Evolutionary conservation across 37 sponge, comb jelly and placozoan species (phyloP).

Genomic region (Agelas oroides): DNA sequence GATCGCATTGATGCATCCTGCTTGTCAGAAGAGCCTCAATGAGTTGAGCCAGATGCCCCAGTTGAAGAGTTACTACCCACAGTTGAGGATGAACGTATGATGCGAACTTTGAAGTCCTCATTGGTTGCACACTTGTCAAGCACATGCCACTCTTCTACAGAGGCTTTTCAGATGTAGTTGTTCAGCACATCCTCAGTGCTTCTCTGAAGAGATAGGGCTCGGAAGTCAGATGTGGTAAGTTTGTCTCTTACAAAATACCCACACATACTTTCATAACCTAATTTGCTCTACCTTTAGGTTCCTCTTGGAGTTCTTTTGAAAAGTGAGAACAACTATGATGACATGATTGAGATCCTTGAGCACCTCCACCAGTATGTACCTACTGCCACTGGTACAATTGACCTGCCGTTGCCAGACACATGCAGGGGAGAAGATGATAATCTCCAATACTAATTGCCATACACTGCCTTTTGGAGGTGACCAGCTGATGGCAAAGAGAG

Average conservation of each 20-base stretch:
- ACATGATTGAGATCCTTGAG: slow-evolving; percentile 16
- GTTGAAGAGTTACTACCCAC: too few relatives aligned
- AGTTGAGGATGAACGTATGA: too few relatives aligned
- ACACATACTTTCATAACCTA: not conserved
- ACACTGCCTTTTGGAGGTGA: slow-evolving; percentile 16
- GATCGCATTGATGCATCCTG: too few relatives aligned
- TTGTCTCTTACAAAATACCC: not conserved
- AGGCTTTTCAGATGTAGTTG: not conserved
- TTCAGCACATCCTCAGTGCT: not conserved
- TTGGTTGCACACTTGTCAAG: too few relatives aligned
- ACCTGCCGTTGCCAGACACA: too few relatives aligned
- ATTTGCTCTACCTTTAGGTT: not conserved
- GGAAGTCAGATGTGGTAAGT: slow-evolving; percentile 26
- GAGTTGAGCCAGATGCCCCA: too few relatives aligned
- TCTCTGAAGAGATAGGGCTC: slow-evolving; percentile 5
- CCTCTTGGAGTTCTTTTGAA: slow-evolving; percentile 18
- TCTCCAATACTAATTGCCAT: too few relatives aligned
- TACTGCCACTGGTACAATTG: not conserved
- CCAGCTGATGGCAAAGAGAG: slow-evolving; percentile 32
- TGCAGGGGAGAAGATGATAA: too few relatives aligned
- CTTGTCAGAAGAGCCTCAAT: too few relatives aligned
- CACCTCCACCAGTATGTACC: slow-evolving; percentile 33
- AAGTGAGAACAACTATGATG: slow-evolving; percentile 24
- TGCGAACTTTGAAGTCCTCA: too few relatives aligned
- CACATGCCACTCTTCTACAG: too few relatives aligned